Evolutionary conservation across 92 coral and sea anemone species (phyloP), one percentile per base, ranked within the genome.

Genomic region (Desmophyllum pertusum): DNA sequence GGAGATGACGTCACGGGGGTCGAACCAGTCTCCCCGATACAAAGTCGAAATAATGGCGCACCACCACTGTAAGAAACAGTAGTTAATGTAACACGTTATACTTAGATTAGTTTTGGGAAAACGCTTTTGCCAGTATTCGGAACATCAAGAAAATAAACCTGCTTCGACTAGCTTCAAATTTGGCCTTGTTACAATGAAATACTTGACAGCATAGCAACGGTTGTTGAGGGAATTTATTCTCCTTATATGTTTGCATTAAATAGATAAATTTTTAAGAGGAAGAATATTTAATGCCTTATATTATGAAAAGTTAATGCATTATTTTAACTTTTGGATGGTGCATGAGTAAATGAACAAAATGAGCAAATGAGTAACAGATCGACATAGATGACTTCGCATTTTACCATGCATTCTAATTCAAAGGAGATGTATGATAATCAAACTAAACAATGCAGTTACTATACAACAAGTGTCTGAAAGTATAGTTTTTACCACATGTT

Each of bases 201-300:
- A 52, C 48, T 52, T 75, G 27, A 19, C 6, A 52, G 30, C 45
- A 52, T 75, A 23, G 67, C 48, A 18, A 75, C 79, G 65, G 79
- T 74, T 48, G 63, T 46, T 74, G 48, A 51, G 29, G n/a, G 25
- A 30, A 48, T 25, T 10, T 5, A 45, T 31, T 46, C 61, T 13
- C 64, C 33, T 21, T 77, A 21, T 1, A 38, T n/a, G 21, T 23
- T 40, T 11, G 42, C 72, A 67, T 65, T 23, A 35, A 37, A 37
- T 2, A 3, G 29, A 36, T 4, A 36, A 36, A 67, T 67, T 6
- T 50, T 21, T 17, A 10, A 17, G 5, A 10, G 45, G 27, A 18
- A 15, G 17, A 31, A 65, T 10, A 29, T 17, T 35, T 36, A 17
- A 9, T 18, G 21, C 25, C 42, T 4, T 67, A 15, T 35, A 18